phyloP scores from a whole-genome alignment of 1,140 invertebrate species.

The Calycopis cecrops region DNA sequence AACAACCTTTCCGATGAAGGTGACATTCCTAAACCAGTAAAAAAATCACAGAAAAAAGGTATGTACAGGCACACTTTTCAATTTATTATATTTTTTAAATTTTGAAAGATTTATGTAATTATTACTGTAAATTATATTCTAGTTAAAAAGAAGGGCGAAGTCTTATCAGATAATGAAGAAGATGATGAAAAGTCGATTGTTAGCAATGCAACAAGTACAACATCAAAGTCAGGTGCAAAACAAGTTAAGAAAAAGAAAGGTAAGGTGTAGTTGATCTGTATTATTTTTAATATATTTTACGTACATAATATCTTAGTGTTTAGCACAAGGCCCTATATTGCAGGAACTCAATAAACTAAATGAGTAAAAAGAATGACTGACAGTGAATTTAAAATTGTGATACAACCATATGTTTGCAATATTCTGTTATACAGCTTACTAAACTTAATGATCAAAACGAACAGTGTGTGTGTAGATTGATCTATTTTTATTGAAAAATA shows the following conservation, averaged over 20 bases:
- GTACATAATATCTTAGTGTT: no score
- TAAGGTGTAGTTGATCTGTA: constrained; percentile 23
- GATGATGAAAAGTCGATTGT: constrained; percentile 49
- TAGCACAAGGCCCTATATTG: no score
- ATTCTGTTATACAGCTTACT: no score
- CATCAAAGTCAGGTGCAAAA: constrained; percentile 46
- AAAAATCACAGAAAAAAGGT: constrained; percentile 76
- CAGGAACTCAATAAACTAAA: no score
- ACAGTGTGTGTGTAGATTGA: no score
- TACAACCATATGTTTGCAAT: no score
- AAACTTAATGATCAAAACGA: no score
- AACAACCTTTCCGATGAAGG: constrained; percentile 69
- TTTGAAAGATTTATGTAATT: constrained; percentile 28
- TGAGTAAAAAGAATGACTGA: no score
- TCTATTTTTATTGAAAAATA: no score
- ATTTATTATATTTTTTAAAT: constrained; percentile 13
- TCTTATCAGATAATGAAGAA: constrained; percentile 55
- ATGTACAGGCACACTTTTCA: constrained; percentile 13
- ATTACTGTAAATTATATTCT: constrained; percentile 33
- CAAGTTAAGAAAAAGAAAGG: constrained; percentile 66
- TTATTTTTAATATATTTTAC: constrained; percentile 15
- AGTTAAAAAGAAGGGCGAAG: constrained; percentile 35
- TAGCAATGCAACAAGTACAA: constrained; percentile 45
- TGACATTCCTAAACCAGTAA: constrained; percentile 60
- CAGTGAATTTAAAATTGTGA: no score